phyloP scores from a whole-genome alignment of 2,888 invertebrate genomes.

The Monopis laevigella region DNA sequence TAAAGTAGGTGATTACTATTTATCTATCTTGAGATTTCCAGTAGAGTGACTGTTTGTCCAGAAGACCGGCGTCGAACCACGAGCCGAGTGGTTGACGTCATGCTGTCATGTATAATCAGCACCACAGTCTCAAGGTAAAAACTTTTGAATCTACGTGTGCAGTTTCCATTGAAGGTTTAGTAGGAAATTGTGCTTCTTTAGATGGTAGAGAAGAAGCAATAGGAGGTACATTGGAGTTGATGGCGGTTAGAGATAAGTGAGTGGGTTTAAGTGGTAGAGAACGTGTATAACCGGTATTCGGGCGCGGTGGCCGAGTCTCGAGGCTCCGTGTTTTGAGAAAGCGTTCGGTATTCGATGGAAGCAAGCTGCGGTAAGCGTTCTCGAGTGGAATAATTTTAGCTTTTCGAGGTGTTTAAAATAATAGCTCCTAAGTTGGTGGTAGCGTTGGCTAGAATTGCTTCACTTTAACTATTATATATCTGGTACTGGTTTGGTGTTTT shows the following conservation, averaged over 20 bases:
- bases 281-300: constrained; percentile 65
- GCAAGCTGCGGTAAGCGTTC: constrained; percentile 47
- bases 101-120: constrained; percentile 42
- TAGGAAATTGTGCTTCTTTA: background rate
- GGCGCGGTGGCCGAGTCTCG: constrained; percentile 41
- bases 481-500: too few species aligned
- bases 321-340: constrained; percentile 60
- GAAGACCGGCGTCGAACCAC: constrained; percentile 39
- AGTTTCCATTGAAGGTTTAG: constrained; percentile 12
- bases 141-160: constrained; percentile 20
- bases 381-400: too few species aligned
- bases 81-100: constrained; percentile 65
- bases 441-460: too few species aligned
- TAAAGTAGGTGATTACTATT: constrained; percentile 6
- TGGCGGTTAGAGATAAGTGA: constrained; percentile 10
- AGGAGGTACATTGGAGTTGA: constrained; percentile 26
- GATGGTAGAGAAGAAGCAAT: constrained; percentile 4
- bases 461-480: too few species aligned
- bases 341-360: constrained; percentile 54
- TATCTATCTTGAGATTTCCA: constrained; percentile 31
- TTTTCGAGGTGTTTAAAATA: too few species aligned
- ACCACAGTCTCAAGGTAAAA: constrained; percentile 23
- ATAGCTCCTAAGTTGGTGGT: too few species aligned
- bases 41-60: constrained; percentile 50
- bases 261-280: background rate